phyloP scores from a whole-genome alignment of 2,888 invertebrate genomes.

The Cheilosia impressa region DNA sequence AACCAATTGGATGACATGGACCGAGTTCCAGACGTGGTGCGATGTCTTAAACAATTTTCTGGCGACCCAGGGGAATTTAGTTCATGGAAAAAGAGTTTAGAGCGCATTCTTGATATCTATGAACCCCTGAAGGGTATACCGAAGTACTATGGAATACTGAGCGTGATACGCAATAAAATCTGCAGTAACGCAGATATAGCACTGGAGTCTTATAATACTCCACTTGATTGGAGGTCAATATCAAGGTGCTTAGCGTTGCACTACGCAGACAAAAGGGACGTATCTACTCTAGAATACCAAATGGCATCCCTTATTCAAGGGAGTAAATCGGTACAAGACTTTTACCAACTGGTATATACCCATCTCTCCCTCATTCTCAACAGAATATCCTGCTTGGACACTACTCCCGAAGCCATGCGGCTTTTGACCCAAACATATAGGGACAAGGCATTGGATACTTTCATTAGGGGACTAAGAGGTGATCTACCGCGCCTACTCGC shows the following conservation, averaged over 20 bases:
- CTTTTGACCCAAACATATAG: slow-evolving; percentile 57
- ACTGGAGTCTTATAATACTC: no score
- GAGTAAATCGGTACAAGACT: slow-evolving; percentile 5
- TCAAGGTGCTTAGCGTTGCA: slow-evolving; percentile 53
- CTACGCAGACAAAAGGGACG: slow-evolving; percentile 68
- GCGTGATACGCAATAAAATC: not conserved
- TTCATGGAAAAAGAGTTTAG: not conserved
- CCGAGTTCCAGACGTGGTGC: no score
- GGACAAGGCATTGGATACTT: slow-evolving; percentile 10
- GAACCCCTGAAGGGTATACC: not conserved
- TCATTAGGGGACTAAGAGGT: slow-evolving; percentile 40
- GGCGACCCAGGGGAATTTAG: not conserved
- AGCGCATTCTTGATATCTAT: not conserved
- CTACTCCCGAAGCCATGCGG: slow-evolving; percentile 33
- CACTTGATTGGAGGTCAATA: slow-evolving; percentile 10
- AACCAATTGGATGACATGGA: no score
- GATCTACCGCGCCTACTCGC: slow-evolving; percentile 41
- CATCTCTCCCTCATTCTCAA: slow-evolving; percentile 3
- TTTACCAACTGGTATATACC: slow-evolving; percentile 8
- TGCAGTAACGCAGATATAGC: not conserved
- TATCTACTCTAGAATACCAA: slow-evolving; percentile 73
- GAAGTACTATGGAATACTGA: not conserved
- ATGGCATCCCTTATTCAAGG: slow-evolving; percentile 46
- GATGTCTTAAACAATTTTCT: no score
- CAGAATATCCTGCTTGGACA: no score